Conservation (phyloP, 2,113 vertebrate genomes). For the Laterallus jamaicensis region DNA sequence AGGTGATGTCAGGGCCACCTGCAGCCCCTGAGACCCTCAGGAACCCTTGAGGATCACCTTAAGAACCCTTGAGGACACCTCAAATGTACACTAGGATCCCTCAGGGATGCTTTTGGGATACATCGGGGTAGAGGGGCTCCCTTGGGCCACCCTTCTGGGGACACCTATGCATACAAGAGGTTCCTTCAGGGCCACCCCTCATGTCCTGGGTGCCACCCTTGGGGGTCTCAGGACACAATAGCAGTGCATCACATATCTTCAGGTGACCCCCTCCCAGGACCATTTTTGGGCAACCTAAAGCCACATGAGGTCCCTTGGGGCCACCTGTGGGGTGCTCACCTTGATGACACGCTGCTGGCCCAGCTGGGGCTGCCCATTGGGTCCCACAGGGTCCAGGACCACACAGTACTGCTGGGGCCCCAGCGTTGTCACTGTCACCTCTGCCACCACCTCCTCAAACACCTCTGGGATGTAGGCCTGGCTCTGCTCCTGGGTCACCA, state of each 20-base stretch:
- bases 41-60: not conserved
- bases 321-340: slow-evolving; percentile 62
- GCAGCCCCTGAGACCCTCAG: not conserved
- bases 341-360: slow-evolving; percentile 89
- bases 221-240: not conserved
- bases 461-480: slow-evolving; percentile 89
- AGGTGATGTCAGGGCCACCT: not conserved
- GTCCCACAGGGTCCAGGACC: slow-evolving; percentile 83
- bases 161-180: not conserved
- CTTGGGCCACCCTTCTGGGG: not conserved
- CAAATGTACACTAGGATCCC: not conserved
- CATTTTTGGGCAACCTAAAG: not conserved
- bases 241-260: not conserved
- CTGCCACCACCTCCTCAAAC: slow-evolving; percentile 84
- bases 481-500: slow-evolving; percentile 82
- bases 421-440: slow-evolving; percentile 85
- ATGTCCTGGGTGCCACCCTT: not conserved
- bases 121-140: no score
- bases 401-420: slow-evolving; percentile 87
- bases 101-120: not conserved
- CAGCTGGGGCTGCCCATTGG: slow-evolving; percentile 86
- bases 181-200: not conserved
- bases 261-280: not conserved
- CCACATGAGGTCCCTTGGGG: not conserved
- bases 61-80: not conserved